phyloP scores from a whole-genome alignment of 2,888 invertebrate species.

The Lamproptera curius region DNA sequence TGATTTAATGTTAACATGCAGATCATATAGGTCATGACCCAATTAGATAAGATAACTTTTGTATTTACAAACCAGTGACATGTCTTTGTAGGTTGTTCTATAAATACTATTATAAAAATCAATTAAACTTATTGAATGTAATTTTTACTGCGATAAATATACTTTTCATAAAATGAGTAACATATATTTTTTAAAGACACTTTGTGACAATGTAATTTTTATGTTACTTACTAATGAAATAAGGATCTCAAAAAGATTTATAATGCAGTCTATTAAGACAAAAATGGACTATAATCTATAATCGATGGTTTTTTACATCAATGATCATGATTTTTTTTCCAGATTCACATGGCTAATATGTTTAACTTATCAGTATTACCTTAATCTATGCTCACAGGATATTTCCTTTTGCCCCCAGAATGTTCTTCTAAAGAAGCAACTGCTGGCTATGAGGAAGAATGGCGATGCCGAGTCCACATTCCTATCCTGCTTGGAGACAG shows the following conservation, averaged over 20 bases:
- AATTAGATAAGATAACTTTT: constrained; percentile 62
- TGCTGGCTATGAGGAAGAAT: constrained; percentile 69
- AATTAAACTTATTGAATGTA: no score
- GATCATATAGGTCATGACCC: constrained; percentile 42
- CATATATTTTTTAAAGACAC: no score
- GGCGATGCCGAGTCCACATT: constrained; percentile 76
- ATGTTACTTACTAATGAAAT: neutral
- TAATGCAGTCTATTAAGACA: neutral
- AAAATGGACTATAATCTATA: neutral
- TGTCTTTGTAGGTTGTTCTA: no score
- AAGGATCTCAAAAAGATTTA: neutral
- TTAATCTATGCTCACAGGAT: no score
- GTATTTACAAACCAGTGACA: no score
- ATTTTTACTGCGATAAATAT: no score
- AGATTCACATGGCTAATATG: neutral
- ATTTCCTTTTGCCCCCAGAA: constrained; percentile 72
- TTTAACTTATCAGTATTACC: neutral
- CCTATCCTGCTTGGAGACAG: constrained; percentile 81
- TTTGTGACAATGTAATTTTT: no score
- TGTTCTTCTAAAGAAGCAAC: constrained; percentile 73
- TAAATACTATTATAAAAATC: no score
- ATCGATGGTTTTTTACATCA: neutral
- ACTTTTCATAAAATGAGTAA: no score
- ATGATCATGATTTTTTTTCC: neutral
- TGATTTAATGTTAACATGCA: constrained; percentile 2